Conservation (phyloP, 2,888 invertebrate species). For the Sturmia bella region DNA sequence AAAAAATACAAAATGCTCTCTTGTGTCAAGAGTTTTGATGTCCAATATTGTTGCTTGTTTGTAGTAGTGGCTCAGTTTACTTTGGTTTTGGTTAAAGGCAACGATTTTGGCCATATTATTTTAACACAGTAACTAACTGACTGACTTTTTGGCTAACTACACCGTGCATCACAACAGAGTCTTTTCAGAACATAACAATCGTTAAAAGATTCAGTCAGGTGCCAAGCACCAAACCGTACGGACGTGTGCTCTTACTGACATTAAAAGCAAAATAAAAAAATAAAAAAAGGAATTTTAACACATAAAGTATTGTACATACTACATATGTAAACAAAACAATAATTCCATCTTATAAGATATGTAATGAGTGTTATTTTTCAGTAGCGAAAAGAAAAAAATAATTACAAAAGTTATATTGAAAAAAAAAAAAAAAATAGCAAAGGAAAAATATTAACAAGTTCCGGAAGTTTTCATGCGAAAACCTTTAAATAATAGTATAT, state of each 20-base stretch:
- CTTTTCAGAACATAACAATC: slow-evolving; percentile 79
- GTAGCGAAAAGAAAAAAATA: too few species aligned
- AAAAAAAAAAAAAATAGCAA: too few species aligned
- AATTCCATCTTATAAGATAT: background rate
- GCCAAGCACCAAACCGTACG: slow-evolving; percentile 82
- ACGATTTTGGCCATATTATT: slow-evolving; percentile 72
- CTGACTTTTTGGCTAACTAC: slow-evolving; percentile 58
- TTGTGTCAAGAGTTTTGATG: background rate
- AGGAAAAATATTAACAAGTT: slow-evolving; percentile 35
- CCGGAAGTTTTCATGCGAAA: background rate
- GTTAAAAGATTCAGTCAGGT: slow-evolving; percentile 82
- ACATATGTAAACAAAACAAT: background rate
- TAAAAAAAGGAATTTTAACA: background rate
- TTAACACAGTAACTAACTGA: slow-evolving; percentile 43
- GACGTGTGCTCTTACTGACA: slow-evolving; percentile 74
- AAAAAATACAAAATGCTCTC: slow-evolving; percentile 24
- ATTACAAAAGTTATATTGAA: background rate
- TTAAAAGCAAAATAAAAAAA: slow-evolving; percentile 2
- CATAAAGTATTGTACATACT: slow-evolving; percentile 30
- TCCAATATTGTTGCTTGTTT: slow-evolving; percentile 29
- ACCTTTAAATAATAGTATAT: background rate
- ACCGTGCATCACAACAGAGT: slow-evolving; percentile 74
- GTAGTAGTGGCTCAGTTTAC: slow-evolving; percentile 40
- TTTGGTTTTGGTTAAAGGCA: slow-evolving; percentile 68
- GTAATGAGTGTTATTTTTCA: too few species aligned